phyloP scores from a whole-genome alignment of 2,888 invertebrate genomes.

The Platycheirus albimanus region DNA sequence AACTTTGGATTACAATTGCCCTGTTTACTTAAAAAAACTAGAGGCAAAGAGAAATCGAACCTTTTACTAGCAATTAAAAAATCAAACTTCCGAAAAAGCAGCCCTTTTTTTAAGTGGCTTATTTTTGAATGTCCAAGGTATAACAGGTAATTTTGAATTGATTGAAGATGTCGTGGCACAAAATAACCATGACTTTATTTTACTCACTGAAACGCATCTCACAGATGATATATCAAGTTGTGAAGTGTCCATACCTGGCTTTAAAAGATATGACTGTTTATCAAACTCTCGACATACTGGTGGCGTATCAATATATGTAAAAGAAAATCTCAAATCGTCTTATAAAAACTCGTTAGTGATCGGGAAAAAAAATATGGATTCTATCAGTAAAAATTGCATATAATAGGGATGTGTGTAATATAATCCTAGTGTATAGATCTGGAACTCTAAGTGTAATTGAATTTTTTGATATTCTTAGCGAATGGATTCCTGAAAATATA shows the following conservation, averaged over 20 bases:
- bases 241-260: too few relatives aligned
- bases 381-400: too few relatives aligned
- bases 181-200: neutral
- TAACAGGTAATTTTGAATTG: neutral
- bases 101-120: too few relatives aligned
- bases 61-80: neutral
- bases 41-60: neutral
- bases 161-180: neutral
- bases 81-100: too few relatives aligned
- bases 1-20: neutral
- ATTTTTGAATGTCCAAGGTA: neutral
- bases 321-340: too few relatives aligned
- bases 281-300: too few relatives aligned
- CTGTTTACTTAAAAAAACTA: too few relatives aligned
- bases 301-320: too few relatives aligned
- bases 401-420: too few relatives aligned
- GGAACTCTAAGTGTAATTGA: neutral
- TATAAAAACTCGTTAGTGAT: too few relatives aligned
- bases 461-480: slow-evolving; percentile 3
- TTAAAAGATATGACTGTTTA: too few relatives aligned
- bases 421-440: slow-evolving; percentile 9
- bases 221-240: neutral
- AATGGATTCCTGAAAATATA: neutral
- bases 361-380: too few relatives aligned
- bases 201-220: neutral